These are phyloP conservation scores for Pseudomyrmex dendroicus DNA, from an alignment of 1,140 invertebrate genomes.

Conservation along the genomic window DNA sequence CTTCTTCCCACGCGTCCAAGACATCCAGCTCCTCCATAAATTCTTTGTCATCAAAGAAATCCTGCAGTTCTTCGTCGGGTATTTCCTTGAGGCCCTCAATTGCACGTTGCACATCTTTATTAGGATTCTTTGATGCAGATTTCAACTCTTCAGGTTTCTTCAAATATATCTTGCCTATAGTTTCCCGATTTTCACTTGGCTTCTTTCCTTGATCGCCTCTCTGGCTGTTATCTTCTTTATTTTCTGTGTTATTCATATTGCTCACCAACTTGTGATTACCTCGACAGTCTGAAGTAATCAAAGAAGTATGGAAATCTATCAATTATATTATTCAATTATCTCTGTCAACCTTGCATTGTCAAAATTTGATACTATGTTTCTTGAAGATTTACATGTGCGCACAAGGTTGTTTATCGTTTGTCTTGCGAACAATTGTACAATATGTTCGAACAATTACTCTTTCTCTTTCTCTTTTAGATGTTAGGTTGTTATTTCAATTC, in stretches of 20 bases:
- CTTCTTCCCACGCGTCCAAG: constrained; percentile 81
- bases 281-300: constrained; percentile 20
- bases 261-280: background rate
- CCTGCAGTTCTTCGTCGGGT: constrained; percentile 79
- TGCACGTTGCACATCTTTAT: constrained; percentile 68
- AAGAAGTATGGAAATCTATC: background rate
- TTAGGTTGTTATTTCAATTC: background rate
- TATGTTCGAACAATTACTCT: background rate
- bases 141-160: constrained; percentile 33
- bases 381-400: background rate
- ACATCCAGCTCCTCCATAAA: constrained; percentile 81
- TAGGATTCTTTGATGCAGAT: constrained; percentile 45
- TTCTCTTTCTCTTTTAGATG: background rate
- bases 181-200: background rate
- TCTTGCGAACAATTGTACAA: background rate
- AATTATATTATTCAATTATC: background rate
- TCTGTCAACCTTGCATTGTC: background rate
- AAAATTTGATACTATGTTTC: background rate
- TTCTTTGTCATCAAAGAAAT: constrained; percentile 80
- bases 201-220: background rate
- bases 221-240: background rate
- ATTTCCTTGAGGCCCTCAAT: constrained; percentile 69
- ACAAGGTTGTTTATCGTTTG: background rate
- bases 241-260: background rate
- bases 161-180: background rate